These are phyloP conservation scores for Trichopoda pennipes DNA, from an alignment of 2,888 invertebrate genomes.

Conservation along the genomic window DNA sequence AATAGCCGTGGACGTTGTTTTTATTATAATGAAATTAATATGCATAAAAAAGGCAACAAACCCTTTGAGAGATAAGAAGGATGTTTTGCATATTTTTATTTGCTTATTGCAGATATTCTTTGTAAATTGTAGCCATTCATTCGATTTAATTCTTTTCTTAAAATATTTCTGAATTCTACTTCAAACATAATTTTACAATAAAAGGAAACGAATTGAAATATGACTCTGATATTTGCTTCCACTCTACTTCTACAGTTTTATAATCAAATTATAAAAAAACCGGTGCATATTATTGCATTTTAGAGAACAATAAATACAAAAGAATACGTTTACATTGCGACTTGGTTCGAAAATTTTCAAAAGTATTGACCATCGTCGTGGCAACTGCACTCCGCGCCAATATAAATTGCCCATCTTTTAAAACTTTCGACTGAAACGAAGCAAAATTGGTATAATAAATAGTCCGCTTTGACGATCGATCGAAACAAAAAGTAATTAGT, in stretches of 20 bases:
- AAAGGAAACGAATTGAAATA: conserved; percentile 43
- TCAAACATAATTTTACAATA: conserved; percentile 34
- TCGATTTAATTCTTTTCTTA: conserved; percentile 30
- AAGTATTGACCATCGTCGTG: too few relatives aligned
- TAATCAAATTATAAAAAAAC: background rate
- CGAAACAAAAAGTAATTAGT: too few relatives aligned
- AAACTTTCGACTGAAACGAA: too few relatives aligned
- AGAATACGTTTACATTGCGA: background rate
- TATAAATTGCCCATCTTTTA: too few relatives aligned
- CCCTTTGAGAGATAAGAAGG: conserved; percentile 55
- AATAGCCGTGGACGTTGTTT: conserved; percentile 50
- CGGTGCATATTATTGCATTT: conserved; percentile 24
- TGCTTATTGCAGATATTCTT: conserved; percentile 53
- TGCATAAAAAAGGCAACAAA: conserved; percentile 52
- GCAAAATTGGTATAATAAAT: too few relatives aligned
- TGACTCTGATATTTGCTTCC: conserved; percentile 45
- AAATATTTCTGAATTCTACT: conserved; percentile 35
- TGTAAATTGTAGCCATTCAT: conserved; percentile 57
- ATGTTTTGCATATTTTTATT: conserved; percentile 50
- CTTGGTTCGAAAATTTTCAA: background rate
- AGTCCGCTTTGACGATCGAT: too few relatives aligned
- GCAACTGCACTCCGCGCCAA: too few relatives aligned
- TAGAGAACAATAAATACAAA: conserved; percentile 19
- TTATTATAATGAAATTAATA: conserved; percentile 63
- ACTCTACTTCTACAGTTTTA: background rate